A percentile compares a stretch with the other conserved stretches of the same genome.
These are phyloP conservation scores for Sebastolobus altivelis DNA, from an alignment of 2,797 vertebrate genomes.

Conservation along the genomic window DNA sequence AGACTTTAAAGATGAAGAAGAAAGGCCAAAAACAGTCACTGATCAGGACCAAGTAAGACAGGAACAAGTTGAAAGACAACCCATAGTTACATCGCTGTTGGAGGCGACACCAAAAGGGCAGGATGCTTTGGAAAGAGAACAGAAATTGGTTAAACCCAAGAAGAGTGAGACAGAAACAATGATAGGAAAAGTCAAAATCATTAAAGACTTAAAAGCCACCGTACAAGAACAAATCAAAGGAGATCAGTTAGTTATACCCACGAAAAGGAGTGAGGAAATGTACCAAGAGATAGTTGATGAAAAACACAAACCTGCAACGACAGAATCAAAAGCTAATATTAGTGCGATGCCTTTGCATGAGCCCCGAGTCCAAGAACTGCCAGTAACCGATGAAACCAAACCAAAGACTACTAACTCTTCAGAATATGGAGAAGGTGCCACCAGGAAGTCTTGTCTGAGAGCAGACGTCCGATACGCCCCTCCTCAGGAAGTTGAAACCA, in stretches of 20 bases:
- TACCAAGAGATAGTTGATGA: not conserved
- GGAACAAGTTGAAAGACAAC: not conserved
- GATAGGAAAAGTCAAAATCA: not conserved
- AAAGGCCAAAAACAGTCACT: not conserved
- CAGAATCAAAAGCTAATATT: not conserved
- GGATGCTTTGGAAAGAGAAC: not conserved
- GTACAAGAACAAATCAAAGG: not conserved
- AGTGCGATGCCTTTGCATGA: not conserved
- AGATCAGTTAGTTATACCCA: not conserved
- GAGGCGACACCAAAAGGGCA: not conserved
- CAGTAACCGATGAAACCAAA: conserved; percentile 70
- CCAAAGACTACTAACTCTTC: not conserved
- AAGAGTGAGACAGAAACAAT: not conserved
- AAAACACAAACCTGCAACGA: not conserved
- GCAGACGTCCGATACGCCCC: not conserved
- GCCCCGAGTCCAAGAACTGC: conserved; percentile 42
- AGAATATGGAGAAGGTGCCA: not conserved
- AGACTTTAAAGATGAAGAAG: not conserved
- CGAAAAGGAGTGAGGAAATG: not conserved
- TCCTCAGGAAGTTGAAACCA: conserved; percentile 16
- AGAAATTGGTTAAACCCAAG: not conserved
- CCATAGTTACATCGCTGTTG: not conserved
- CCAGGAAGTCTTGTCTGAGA: conserved; percentile 14
- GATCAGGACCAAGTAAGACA: not conserved
- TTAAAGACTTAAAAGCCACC: not conserved